Conservation (phyloP, 2,113 vertebrate genomes). For the Anser cygnoides region DNA sequence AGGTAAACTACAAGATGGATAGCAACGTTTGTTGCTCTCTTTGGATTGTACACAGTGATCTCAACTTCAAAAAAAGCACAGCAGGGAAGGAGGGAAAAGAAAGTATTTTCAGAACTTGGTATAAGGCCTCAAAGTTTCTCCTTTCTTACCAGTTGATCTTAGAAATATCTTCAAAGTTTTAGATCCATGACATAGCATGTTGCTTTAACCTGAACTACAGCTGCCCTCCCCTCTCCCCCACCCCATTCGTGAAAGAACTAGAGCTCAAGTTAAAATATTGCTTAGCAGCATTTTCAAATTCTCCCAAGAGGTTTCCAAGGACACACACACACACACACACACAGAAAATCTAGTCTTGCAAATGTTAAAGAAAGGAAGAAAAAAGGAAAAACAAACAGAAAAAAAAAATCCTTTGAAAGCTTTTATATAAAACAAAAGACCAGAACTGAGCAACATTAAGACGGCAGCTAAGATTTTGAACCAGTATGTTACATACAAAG, state of each 20-base stretch:
- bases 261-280: neutral
- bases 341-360: neutral
- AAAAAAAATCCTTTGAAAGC: slow-evolving; percentile 52
- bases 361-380: slow-evolving; percentile 21
- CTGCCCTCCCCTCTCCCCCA: neutral
- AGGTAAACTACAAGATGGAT: neutral
- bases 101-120: neutral
- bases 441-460: neutral
- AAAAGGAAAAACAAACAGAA: neutral
- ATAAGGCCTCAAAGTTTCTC: neutral
- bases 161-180: neutral
- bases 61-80: neutral
- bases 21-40: neutral
- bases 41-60: neutral
- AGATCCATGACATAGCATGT: neutral
- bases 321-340: neutral
- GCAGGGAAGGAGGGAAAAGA: neutral
- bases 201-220: neutral
- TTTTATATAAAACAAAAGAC: neutral
- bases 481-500: neutral
- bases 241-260: neutral
- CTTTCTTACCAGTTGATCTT: neutral
- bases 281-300: neutral
- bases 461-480: neutral
- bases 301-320: neutral